A percentile compares a stretch with the other conserved stretches of the same genome.
Conservation (phyloP, 2,113 vertebrate genomes). For the Arothron firmamentum region DNA sequence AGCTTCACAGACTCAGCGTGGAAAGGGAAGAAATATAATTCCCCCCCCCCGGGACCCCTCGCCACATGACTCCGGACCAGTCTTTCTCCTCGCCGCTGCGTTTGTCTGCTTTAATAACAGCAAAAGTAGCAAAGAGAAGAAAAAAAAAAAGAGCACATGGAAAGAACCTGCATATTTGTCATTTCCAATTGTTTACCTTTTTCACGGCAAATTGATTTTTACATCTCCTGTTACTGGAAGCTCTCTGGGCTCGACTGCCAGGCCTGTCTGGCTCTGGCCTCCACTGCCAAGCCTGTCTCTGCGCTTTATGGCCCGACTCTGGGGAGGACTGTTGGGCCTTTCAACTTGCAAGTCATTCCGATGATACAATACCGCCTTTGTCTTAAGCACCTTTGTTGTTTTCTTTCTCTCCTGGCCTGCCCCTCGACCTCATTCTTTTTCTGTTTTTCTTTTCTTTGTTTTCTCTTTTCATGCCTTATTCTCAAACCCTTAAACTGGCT, state of each 20-base stretch:
- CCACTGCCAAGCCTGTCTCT: slow-evolving; percentile 68
- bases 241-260: slow-evolving; percentile 68
- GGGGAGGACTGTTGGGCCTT: slow-evolving; percentile 77
- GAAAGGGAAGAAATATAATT: slow-evolving; percentile 2
- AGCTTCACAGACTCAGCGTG: slow-evolving; percentile 46
- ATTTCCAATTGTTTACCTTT: slow-evolving; percentile 82
- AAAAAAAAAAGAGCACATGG: slow-evolving; percentile 44
- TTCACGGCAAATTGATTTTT: slow-evolving; percentile 81
- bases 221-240: slow-evolving; percentile 82
- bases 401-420: slow-evolving; percentile 20
- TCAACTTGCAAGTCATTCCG: slow-evolving; percentile 77
- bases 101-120: slow-evolving; percentile 69
- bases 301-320: slow-evolving; percentile 76
- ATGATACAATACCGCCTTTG: slow-evolving; percentile 80
- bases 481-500: slow-evolving; percentile 30
- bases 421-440: not conserved
- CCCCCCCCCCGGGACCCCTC: slow-evolving; percentile 49
- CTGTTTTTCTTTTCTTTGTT: slow-evolving; percentile 25
- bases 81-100: slow-evolving; percentile 46
- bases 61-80: slow-evolving; percentile 50
- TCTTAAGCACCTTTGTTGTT: slow-evolving; percentile 72
- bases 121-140: slow-evolving; percentile 55
- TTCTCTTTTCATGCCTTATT: slow-evolving; percentile 46
- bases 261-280: slow-evolving; percentile 68
- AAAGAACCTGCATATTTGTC: slow-evolving; percentile 77